Evolutionary conservation across 2,797 vertebrate species (phyloP), one percentile per base, ranked within the genome.

Genomic region (Hippoglossus hippoglossus): DNA sequence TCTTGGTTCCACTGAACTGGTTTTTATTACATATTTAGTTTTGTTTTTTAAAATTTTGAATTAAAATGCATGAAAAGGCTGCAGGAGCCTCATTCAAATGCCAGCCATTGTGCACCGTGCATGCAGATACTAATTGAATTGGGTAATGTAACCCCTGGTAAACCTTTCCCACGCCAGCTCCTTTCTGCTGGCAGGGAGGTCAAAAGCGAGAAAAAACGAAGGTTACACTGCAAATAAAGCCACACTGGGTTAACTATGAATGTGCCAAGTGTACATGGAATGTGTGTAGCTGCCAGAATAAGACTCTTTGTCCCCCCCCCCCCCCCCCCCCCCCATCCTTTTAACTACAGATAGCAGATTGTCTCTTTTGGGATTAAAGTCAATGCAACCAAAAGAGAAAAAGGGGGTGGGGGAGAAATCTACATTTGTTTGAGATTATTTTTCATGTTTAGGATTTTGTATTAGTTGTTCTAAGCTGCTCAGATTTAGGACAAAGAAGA

Each of bases 101-200:
- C 21, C 25, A 31, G 15, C 21, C 5, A 46, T 46, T 8, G 1
- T 49, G 15, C 57, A 83, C 77, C 79, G 76, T 72, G 68, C 25
- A 34, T 18, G 46, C 26, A 71, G 52, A 25, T 63, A 10, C 4
- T 80, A 77, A 87, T 68, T 84, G 81, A 87, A 88, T 85, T 91
- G 83, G 83, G 81, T 85, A 87, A 89, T 65, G 47, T 36, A 75
- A 84, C 60, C 75, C 62, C 41, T 36, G 55, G 16, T 21, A 53
- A 90, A 78, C 70, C 54, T 84, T 92, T 90, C 86, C 90, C 91
- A 91, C 79, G 81, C 31, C 26, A n/a, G 24, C 50, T 70, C 71
- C 73, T 18, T 74, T 66, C 67, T 57, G 51, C 44, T 47, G 28
- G 7, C 36, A n/a, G 6, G 0, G 57, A 74, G 80, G 83, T 87